Percentiles rank a stretch among this genome's conserved stretches.
Evolutionary conservation across 2,797 vertebrate species (phyloP).

Genomic region (Eremophila alpestris): DNA sequence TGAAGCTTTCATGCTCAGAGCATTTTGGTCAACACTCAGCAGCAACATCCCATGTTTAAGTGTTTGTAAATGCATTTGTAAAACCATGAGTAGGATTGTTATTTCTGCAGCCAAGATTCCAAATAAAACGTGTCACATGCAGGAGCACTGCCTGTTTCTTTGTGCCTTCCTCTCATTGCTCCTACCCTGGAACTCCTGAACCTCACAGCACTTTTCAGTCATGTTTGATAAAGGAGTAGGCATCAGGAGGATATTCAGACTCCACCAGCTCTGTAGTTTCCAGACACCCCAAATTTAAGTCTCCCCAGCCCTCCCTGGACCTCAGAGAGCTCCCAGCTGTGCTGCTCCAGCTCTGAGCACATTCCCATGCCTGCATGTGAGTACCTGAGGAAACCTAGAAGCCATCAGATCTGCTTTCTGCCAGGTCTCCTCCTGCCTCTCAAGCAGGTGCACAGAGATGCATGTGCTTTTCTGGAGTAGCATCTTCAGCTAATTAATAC

Average conservation of each 20-base stretch:
- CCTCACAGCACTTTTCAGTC: background rate
- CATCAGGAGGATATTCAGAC: background rate
- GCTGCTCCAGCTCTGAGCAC: background rate
- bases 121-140: background rate
- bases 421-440: background rate
- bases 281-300: background rate
- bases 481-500: background rate
- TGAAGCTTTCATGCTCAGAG: slow-evolving; percentile 32
- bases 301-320: background rate
- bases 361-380: rapidly evolving
- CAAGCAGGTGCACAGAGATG: background rate
- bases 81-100: background rate
- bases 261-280: background rate
- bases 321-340: background rate
- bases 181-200: background rate
- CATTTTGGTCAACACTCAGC: slow-evolving; percentile 43
- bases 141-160: background rate
- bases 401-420: background rate
- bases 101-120: slow-evolving; percentile 40
- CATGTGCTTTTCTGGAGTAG: rapidly evolving
- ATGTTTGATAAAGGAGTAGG: background rate
- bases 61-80: slow-evolving; percentile 18
- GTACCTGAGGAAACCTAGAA: background rate
- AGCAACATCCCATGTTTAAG: slow-evolving; percentile 4
- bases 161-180: background rate